Base-by-base conservation (phyloP, 2,888 invertebrate species). In the Epirrhoe alternata region DNA sequence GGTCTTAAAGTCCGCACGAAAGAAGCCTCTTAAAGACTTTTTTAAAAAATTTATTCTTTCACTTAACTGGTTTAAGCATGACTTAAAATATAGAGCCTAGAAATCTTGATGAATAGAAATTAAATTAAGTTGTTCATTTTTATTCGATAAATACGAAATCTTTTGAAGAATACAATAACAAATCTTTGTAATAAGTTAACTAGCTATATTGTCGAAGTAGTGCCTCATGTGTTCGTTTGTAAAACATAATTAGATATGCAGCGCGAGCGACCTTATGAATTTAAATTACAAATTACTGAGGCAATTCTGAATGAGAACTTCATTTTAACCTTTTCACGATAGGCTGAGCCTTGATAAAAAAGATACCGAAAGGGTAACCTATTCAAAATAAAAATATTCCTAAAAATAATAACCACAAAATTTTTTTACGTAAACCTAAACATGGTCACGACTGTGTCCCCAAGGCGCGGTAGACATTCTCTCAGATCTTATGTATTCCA, bases 261-360 rank as follows among this genome's bases (percentile, higher is more conserved):
- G 58, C 45, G 35, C 47, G 47, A 35, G 45, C 47, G 35, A 61
- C 57, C 52, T 58, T 63, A 58, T 59, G 61, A 66, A 66, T 66
- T 58, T 66, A 62, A 62, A 66, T 66, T 45, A 62, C 63, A 63
- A 42, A 66, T 66, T 62, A 62, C 50, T 7, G 33, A 50, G 61
- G 47, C 33, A 60, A 57, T 31, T 47, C 47, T 53, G 16, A 63
- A 66, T 59, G 58, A 62, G 58, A 33, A 62, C 24, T 49, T 54
- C 16, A 61, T 66, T 61, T 60, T 30, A 64, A 52, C 50, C 45
- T 55, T 66, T 66, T 59, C 50, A 30, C 16, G 59, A 66, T 62
- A 62, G 62, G 53, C 16, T 45, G 33, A 38, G 53, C 57, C 50
- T 52, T 58, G 33, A 14, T 54, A 56, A 6, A 38, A 49, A 49